Evolutionary conservation across 2,888 invertebrate genomes (phyloP).

Genomic region (Candidula unifasciata): DNA sequence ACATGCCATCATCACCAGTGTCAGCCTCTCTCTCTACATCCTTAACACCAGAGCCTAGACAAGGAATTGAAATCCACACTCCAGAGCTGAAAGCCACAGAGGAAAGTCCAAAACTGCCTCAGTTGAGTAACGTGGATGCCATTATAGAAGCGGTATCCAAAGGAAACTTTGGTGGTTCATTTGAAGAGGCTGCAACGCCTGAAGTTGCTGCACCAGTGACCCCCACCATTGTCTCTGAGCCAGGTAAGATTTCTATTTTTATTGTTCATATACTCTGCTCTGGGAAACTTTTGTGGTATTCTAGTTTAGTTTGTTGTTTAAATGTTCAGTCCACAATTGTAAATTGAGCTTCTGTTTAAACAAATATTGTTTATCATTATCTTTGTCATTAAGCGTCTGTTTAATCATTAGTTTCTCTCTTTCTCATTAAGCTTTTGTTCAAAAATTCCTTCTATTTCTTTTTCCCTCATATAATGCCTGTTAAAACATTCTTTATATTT

Average conservation of each 20-base stretch:
- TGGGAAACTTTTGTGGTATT: too few species aligned
- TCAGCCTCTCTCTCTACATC: constrained; percentile 32
- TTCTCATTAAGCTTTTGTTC: not conserved
- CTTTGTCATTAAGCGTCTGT: not conserved
- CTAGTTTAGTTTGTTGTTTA: too few species aligned
- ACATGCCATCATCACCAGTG: constrained; percentile 37
- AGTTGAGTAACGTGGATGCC: constrained; percentile 85
- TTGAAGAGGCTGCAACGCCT: not conserved
- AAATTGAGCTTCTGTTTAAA: not conserved
- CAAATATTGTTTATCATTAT: not conserved
- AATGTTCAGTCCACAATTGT: too few species aligned
- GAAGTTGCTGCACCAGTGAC: not conserved
- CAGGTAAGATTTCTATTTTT: constrained; percentile 24
- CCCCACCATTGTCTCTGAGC: not conserved
- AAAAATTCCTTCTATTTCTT: not conserved
- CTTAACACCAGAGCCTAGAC: constrained; percentile 21
- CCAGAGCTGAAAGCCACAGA: not conserved
- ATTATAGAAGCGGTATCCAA: constrained; percentile 93
- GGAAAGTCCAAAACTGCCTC: constrained; percentile 38
- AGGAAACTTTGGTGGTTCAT: constrained; percentile 78
- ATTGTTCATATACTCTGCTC: too few species aligned
- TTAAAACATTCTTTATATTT: too few species aligned
- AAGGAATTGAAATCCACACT: not conserved
- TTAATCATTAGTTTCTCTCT: not conserved
- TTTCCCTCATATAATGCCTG: too few species aligned